These are phyloP conservation scores for Phasia obesa DNA, from an alignment of 2,888 invertebrate genomes.

Conservation along the genomic window DNA sequence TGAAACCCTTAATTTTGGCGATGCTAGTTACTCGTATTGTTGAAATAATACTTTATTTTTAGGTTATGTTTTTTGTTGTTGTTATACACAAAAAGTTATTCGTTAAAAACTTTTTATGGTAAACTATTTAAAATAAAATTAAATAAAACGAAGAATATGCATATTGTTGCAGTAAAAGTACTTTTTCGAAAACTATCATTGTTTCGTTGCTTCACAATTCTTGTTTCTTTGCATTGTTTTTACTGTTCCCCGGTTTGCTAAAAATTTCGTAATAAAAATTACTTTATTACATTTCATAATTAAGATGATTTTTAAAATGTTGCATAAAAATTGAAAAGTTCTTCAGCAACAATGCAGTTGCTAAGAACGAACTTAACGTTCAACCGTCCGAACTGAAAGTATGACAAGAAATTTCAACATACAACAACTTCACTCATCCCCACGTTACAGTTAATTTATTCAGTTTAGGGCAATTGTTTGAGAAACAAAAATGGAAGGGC, in stretches of 20 bases:
- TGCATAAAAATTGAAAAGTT: too few species aligned
- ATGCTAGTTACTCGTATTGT: background rate
- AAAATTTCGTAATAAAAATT: constrained; percentile 26
- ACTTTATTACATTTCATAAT: constrained; percentile 13
- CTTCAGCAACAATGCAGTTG: background rate
- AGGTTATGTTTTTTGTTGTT: constrained; percentile 9
- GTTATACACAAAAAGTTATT: constrained; percentile 28
- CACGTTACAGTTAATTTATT: too few species aligned
- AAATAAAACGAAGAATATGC: background rate
- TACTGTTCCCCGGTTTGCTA: constrained; percentile 14
- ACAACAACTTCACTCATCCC: too few species aligned
- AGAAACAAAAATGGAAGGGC: too few species aligned
- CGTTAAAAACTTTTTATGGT: constrained; percentile 21
- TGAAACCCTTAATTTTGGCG: too few species aligned
- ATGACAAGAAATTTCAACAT: too few species aligned
- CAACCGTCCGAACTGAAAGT: background rate
- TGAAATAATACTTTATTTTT: constrained; percentile 10
- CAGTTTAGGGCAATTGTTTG: too few species aligned
- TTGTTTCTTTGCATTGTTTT: constrained; percentile 1
- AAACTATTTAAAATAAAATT: background rate
- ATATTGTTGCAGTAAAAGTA: constrained; percentile 13
- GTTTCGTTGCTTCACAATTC: background rate
- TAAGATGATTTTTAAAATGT: constrained; percentile 9
- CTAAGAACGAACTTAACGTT: background rate
- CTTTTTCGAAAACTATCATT: constrained; percentile 3